A percentile compares a stretch with the other conserved stretches of the same genome.
Evolutionary conservation across 2,113 vertebrate species (phyloP).

Genomic region (Lepus europaeus): DNA sequence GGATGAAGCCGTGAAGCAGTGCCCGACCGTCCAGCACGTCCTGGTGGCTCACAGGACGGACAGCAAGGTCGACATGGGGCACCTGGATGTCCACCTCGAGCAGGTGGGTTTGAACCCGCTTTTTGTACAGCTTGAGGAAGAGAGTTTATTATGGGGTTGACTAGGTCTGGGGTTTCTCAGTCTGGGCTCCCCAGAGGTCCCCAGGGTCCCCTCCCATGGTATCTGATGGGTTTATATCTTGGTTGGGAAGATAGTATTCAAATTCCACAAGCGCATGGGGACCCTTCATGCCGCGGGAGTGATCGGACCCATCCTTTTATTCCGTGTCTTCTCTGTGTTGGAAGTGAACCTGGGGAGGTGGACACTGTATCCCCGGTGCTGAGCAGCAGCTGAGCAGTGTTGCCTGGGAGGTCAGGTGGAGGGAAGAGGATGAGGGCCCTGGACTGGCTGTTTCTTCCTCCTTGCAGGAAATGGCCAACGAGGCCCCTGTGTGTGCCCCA

Average conservation of each 20-base stretch:
- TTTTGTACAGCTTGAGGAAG: neutral
- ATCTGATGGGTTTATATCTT: neutral
- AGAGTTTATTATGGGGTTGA: neutral
- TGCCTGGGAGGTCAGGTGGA: neutral
- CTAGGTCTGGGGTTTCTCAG: neutral
- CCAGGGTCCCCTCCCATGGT: neutral
- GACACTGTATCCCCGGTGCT: neutral
- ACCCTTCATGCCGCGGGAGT: neutral
- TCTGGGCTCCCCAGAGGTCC: neutral
- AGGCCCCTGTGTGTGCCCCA: slow-evolving; percentile 87
- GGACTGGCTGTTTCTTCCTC: neutral
- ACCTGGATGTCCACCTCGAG: slow-evolving; percentile 91
- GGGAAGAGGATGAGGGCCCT: neutral
- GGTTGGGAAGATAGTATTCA: neutral
- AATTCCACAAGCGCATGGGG: neutral
- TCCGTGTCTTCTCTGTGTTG: neutral
- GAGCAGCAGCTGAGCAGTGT: neutral
- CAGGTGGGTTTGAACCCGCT: slow-evolving; percentile 87
- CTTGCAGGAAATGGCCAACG: slow-evolving; percentile 92
- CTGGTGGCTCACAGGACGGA: slow-evolving; percentile 94
- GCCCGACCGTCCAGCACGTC: slow-evolving; percentile 90
- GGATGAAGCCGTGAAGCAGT: slow-evolving; percentile 92
- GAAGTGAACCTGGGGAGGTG: neutral
- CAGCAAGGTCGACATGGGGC: slow-evolving; percentile 88
- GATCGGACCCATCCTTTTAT: neutral